Percentiles rank a stretch among this genome's conserved stretches.
These are phyloP conservation scores for Morone saxatilis DNA, from an alignment of 2,113 vertebrate genomes.

Conservation along the genomic window DNA sequence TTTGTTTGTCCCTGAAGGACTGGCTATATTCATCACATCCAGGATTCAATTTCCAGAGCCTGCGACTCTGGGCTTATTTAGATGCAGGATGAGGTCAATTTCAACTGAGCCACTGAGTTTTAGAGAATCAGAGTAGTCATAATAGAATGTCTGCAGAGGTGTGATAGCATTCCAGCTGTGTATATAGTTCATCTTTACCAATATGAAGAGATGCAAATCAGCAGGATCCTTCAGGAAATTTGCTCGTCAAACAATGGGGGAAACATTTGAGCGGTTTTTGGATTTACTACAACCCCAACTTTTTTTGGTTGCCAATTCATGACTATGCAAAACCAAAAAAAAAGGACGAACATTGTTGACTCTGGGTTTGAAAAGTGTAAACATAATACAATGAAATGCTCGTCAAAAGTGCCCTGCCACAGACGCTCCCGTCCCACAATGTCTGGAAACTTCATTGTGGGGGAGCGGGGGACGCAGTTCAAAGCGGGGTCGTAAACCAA, in stretches of 20 bases:
- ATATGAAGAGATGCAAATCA: constrained; percentile 30
- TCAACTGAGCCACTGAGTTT: constrained; percentile 24
- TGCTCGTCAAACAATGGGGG: constrained; percentile 30
- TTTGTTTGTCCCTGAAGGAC: constrained; percentile 79
- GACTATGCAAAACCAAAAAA: constrained; percentile 4
- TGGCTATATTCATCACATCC: constrained; percentile 57
- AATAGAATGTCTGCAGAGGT: constrained; percentile 30
- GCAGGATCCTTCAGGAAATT: constrained; percentile 30
- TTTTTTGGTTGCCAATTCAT: not conserved
- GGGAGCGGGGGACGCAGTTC: constrained; percentile 65
- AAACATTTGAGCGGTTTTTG: constrained; percentile 8
- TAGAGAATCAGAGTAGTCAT: constrained; percentile 22
- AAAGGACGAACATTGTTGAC: not conserved
- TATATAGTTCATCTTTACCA: constrained; percentile 23
- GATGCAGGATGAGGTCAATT: constrained; percentile 44
- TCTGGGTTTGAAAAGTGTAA: not conserved
- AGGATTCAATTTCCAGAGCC: constrained; percentile 44
- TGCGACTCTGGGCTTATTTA: constrained; percentile 1
- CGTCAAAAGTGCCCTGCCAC: not conserved
- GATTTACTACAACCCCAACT: not conserved
- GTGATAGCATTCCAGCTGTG: constrained; percentile 41
- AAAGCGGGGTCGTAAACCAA: constrained; percentile 80
- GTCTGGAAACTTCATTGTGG: constrained; percentile 76
- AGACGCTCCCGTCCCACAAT: constrained; percentile 50
- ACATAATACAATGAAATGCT: constrained; percentile 23